phyloP scores from a whole-genome alignment of 2,113 vertebrate genomes.

The Melanostigma gelatinosum region DNA sequence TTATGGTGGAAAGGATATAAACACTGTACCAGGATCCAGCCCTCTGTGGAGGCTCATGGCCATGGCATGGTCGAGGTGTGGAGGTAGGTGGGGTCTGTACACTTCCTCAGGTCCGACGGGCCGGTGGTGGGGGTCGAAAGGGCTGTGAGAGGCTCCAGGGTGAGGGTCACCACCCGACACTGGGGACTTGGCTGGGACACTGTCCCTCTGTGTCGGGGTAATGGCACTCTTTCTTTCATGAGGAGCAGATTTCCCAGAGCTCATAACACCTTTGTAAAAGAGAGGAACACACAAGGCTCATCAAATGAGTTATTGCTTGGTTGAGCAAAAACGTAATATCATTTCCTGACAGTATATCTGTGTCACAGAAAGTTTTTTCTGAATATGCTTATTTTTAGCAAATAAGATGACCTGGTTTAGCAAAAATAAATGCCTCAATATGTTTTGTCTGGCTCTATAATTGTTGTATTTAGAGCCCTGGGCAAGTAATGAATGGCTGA shows the following conservation, averaged over 20 bases:
- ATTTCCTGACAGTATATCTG: not conserved
- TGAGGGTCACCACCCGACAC: slow-evolving; percentile 91
- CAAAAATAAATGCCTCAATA: slow-evolving; percentile 17
- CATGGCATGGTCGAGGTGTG: slow-evolving; percentile 91
- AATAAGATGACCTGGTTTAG: slow-evolving; percentile 22
- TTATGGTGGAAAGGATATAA: not conserved
- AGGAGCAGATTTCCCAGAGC: slow-evolving; percentile 88
- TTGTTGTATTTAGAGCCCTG: not conserved
- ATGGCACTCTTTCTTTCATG: slow-evolving; percentile 94
- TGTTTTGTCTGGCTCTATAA: slow-evolving; percentile 7
- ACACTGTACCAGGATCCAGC: slow-evolving; percentile 89
- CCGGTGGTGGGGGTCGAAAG: slow-evolving; percentile 94
- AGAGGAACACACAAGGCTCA: slow-evolving; percentile 11
- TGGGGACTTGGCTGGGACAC: slow-evolving; percentile 92
- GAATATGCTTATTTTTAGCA: not conserved
- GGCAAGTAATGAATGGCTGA: not conserved
- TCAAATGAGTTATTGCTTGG: not conserved
- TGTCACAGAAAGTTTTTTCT: slow-evolving; percentile 8
- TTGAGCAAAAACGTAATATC: not conserved
- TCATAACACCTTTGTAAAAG: slow-evolving; percentile 82
- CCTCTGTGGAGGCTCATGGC: slow-evolving; percentile 92
- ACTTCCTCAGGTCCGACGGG: slow-evolving; percentile 88
- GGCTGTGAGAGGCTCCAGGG: slow-evolving; percentile 89
- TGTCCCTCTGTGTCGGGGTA: slow-evolving; percentile 94
- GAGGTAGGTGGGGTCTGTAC: slow-evolving; percentile 90